Percentiles rank a stretch among this genome's conserved stretches.
These are phyloP conservation scores for Rhadinocentrus ornatus DNA, from an alignment of 2,797 vertebrate genomes.

Conservation along the genomic window DNA sequence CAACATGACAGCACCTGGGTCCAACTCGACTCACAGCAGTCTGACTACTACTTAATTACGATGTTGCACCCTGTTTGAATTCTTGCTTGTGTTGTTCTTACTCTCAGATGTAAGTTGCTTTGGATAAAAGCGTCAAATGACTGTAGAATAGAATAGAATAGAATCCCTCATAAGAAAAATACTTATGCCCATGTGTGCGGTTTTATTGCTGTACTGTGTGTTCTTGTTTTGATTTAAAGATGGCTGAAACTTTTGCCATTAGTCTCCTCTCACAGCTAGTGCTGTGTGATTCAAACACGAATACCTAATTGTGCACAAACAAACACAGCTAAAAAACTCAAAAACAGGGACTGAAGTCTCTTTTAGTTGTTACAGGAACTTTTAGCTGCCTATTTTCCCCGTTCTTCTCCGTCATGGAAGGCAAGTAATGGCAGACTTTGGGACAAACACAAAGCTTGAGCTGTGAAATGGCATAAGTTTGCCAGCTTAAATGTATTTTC, in stretches of 20 bases:
- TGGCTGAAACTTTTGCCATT: constrained; percentile 13
- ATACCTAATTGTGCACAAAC: constrained; percentile 29
- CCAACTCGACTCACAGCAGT: too few species aligned
- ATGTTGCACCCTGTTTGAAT: too few species aligned
- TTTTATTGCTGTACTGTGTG: constrained; percentile 59
- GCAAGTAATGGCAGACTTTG: constrained; percentile 28
- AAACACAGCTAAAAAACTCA: constrained; percentile 20
- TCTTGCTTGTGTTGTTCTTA: too few species aligned
- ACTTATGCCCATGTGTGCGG: constrained; percentile 16
- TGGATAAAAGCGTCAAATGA: too few species aligned
- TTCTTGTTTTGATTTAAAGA: constrained; percentile 55
- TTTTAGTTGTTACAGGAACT: constrained; percentile 34
- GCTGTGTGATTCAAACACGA: constrained; percentile 25
- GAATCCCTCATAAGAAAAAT: constrained; percentile 37
- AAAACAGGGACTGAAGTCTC: constrained; percentile 15
- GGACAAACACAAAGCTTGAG: constrained; percentile 31
- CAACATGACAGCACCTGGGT: too few species aligned
- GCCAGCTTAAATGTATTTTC: constrained; percentile 22
- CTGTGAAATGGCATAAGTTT: constrained; percentile 25
- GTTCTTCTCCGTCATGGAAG: constrained; percentile 24
- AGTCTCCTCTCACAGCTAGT: constrained; percentile 39
- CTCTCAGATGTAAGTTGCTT: too few species aligned
- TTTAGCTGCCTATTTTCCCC: constrained; percentile 18
- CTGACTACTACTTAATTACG: too few species aligned
- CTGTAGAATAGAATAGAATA: too few species aligned